Evolutionary conservation across 2,113 vertebrate species (phyloP).

Genomic region (Sinocyclocheilus maitianheensis): DNA sequence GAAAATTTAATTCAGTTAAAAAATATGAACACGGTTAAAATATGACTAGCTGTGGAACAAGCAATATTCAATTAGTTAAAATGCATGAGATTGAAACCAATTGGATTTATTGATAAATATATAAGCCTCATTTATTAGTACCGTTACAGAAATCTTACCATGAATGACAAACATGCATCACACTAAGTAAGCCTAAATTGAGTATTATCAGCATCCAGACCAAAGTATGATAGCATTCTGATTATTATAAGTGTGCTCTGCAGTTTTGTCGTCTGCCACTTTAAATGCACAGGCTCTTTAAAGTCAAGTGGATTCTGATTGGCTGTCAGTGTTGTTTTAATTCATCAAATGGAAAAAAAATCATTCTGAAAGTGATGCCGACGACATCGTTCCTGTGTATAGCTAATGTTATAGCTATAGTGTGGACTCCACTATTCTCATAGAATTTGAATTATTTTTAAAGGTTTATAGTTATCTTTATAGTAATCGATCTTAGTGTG

Average conservation of each 20-base stretch:
- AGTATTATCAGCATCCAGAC: background rate
- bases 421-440: background rate
- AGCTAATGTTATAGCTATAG: background rate
- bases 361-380: background rate
- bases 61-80: background rate
- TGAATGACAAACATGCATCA: background rate
- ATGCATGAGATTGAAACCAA: too few relatives aligned
- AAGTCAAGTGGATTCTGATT: background rate
- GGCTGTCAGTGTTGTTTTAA: background rate
- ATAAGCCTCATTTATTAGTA: background rate
- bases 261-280: background rate
- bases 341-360: background rate
- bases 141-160: background rate
- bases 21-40: too few relatives aligned
- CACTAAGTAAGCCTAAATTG: background rate
- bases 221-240: background rate
- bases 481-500: background rate
- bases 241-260: background rate
- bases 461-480: background rate
- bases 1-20: too few relatives aligned
- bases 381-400: background rate
- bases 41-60: too few relatives aligned
- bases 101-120: too few relatives aligned
- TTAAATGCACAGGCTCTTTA: background rate
- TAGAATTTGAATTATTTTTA: background rate